Evolutionary conservation across 37 sponge, comb jelly and placozoan genomes (phyloP), one percentile per base, ranked within the genome.

Genomic region (Dysidea cf. avara): DNA sequence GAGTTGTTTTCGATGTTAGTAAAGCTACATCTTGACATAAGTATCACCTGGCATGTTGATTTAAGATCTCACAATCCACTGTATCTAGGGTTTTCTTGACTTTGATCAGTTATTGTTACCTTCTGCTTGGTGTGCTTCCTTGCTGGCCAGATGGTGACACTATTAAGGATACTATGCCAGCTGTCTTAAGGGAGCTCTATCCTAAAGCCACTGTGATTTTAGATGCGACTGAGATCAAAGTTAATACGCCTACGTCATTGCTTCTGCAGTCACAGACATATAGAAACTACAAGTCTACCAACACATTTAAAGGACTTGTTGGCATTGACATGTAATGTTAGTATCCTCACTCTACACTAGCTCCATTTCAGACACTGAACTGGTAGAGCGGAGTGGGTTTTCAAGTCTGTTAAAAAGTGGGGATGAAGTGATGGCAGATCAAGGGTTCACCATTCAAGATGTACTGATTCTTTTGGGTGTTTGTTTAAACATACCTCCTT

Each of bases 261-360:
- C 71, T 34, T 17, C 56, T 53, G 26, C 71, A 69, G 18, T 49
- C 71, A 56, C 55, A 53, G n/a, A n/a, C n/a, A n/a, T n/a, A n/a
- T n/a, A n/a, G n/a, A n/a, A n/a, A n/a, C n/a, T n/a, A n/a, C n/a
- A 69, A 69, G 58, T 25, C 55, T 7, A 53, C 55, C 58, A 69
- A 53, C 13, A 69, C 71, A 20, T 49, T 69, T 22, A 69, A 69
- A 28, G 25, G 53, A 7, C 28, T 69, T 13, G 12, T 69, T 48
- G 71, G 46, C 7, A 54, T 49, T 22, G 68, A n/a, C 40, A 36
- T 11, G n/a, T 66, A 9, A 22, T 28, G 11, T 66, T 66, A 37
- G 20, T 66, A 18, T 30, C 39, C 20, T 11, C n/a, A 28, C 18
- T 39, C 13, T 66, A 66, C 36, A 28, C 13, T 20, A 40, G 68